A percentile compares a stretch with the other conserved stretches of the same genome.
Evolutionary conservation across 2,888 invertebrate genomes (phyloP).

Genomic region (Coenonympha glycerion): DNA sequence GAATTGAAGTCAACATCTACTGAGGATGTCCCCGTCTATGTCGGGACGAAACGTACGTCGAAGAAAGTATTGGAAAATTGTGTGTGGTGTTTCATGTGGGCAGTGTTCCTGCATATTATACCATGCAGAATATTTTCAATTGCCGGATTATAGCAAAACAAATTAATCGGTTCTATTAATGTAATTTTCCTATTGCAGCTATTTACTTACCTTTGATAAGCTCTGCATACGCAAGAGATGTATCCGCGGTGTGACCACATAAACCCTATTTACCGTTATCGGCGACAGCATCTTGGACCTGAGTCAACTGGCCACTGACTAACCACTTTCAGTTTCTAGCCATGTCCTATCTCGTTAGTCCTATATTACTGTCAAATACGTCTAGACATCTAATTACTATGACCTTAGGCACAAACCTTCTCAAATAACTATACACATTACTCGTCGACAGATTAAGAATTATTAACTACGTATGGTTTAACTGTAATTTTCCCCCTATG

Average conservation of each 20-base stretch:
- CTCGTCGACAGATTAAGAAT: not conserved
- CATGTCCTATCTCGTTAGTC: constrained; percentile 9
- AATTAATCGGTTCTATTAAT: too few species aligned
- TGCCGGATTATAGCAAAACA: too few species aligned
- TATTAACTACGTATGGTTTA: not conserved
- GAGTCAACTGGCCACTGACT: constrained; percentile 59
- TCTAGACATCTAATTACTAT: constrained; percentile 6
- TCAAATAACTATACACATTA: not conserved
- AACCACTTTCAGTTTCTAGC: constrained; percentile 57
- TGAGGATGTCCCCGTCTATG: too few species aligned
- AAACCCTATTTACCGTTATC: constrained; percentile 65
- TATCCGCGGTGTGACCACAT: constrained; percentile 44
- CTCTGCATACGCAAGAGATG: constrained; percentile 13
- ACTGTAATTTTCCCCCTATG: too few species aligned
- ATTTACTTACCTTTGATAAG: too few species aligned
- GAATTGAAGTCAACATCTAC: too few species aligned
- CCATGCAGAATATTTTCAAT: too few species aligned
- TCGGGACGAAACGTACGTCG: too few species aligned
- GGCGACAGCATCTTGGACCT: constrained; percentile 69
- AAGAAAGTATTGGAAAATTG: too few species aligned
- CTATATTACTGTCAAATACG: constrained; percentile 12
- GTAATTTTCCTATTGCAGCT: too few species aligned
- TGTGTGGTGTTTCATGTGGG: too few species aligned
- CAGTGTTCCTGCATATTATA: too few species aligned
- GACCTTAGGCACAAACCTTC: constrained; percentile 1